A percentile compares a stretch with the other conserved stretches of the same genome.
Conservation (phyloP, 2,888 invertebrate genomes). For the Eupithecia abbreviata region DNA sequence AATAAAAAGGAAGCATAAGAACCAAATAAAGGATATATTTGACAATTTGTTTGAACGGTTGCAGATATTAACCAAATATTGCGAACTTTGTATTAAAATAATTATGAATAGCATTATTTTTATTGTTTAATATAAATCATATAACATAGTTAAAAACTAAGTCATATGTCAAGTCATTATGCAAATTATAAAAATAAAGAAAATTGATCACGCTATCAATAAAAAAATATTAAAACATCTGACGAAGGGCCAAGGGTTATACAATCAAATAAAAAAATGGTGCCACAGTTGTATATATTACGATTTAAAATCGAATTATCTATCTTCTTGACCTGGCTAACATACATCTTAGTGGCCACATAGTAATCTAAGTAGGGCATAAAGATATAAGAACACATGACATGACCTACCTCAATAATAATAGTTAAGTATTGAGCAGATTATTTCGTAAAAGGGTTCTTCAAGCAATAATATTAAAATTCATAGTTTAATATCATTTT, state of each 20-base stretch:
- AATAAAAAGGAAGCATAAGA: too few relatives aligned
- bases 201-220: background rate
- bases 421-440: background rate
- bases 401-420: slow-evolving; percentile 9
- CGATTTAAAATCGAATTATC: slow-evolving; percentile 6
- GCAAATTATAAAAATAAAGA: too few relatives aligned
- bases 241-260: background rate
- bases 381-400: background rate
- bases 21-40: too few relatives aligned
- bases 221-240: background rate
- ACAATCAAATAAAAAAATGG: background rate
- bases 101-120: too few relatives aligned
- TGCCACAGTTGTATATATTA: background rate
- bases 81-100: background rate
- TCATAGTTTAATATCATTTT: too few relatives aligned
- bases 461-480: background rate
- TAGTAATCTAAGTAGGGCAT: slow-evolving; percentile 22
- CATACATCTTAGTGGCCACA: background rate
- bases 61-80: background rate
- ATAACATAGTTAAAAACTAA: too few relatives aligned
- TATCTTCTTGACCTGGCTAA: slow-evolving; percentile 28
- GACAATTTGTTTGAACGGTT: too few relatives aligned
- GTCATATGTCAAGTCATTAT: too few relatives aligned
- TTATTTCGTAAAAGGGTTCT: background rate
- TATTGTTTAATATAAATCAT: too few relatives aligned